Conservation (phyloP, 2,888 invertebrate species). For the Xestia xanthographa region DNA sequence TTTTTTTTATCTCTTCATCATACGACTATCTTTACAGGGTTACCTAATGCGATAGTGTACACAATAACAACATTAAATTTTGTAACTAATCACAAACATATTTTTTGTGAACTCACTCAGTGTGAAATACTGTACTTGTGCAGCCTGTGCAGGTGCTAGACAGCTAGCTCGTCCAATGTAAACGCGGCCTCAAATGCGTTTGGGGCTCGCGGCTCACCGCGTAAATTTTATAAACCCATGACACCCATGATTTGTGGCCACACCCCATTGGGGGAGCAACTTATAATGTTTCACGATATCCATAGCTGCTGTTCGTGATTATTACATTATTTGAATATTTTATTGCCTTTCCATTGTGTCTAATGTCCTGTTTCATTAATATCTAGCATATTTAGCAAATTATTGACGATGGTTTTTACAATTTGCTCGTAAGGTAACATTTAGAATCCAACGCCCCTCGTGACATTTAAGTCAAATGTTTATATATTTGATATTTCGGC, state of each 20-base stretch:
- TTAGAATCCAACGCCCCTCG: neutral
- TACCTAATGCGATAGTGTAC: neutral
- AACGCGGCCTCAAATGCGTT: constrained; percentile 16
- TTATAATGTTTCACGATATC: constrained; percentile 23
- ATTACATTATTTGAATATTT: constrained; percentile 22
- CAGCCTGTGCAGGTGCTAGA: no score
- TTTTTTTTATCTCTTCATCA: no score
- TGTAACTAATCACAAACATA: no score
- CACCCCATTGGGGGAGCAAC: constrained; percentile 46
- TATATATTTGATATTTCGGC: neutral
- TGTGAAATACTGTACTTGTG: neutral
- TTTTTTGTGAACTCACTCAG: no score
- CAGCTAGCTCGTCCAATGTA: neutral
- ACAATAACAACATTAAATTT: no score
- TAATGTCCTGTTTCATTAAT: neutral
- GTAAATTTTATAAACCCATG: constrained; percentile 65
- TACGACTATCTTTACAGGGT: no score
- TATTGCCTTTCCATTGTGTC: neutral
- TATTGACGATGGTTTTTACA: neutral
- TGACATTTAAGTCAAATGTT: neutral
- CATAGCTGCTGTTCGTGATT: constrained; percentile 3
- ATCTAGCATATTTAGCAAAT: neutral
- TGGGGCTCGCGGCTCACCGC: constrained; percentile 28
- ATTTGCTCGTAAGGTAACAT: neutral
- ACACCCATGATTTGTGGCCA: constrained; percentile 69